Percentiles rank a stretch among this genome's conserved stretches.
phyloP scores from a whole-genome alignment of 1,140 invertebrate species.

The Neuroterus valhalla region DNA sequence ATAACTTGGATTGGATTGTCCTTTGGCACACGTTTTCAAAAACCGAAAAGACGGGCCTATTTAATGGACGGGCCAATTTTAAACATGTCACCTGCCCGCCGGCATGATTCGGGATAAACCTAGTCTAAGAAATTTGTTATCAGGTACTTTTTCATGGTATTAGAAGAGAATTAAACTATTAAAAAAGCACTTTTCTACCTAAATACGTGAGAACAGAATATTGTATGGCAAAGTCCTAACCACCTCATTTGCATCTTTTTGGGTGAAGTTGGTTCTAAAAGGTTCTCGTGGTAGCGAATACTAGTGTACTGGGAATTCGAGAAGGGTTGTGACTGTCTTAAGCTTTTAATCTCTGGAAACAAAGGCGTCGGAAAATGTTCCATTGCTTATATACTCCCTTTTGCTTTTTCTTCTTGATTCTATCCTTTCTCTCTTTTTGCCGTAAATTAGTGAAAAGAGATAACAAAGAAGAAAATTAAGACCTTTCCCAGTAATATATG shows the following conservation, averaged over 20 bases:
- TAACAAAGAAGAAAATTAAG: constrained; percentile 72
- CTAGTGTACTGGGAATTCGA: neutral
- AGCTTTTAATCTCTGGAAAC: constrained; percentile 68
- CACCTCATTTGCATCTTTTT: constrained; percentile 22
- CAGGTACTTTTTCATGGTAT: no score
- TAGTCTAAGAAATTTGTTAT: no score
- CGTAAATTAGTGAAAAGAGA: constrained; percentile 68
- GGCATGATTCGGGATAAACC: no score
- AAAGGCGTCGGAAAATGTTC: constrained; percentile 66
- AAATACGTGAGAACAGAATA: neutral
- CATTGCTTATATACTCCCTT: constrained; percentile 46
- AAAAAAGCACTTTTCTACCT: neutral
- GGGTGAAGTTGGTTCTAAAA: constrained; percentile 37
- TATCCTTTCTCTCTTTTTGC: constrained; percentile 38
- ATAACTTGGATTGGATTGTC: no score
- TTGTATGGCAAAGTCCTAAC: neutral
- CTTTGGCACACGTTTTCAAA: no score
- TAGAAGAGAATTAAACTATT: no score
- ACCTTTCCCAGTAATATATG: constrained; percentile 67
- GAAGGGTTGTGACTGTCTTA: constrained; percentile 53
- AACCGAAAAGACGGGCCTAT: no score
- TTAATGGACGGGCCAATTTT: no score
- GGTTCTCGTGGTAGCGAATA: neutral
- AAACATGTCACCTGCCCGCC: no score
- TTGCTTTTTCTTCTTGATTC: constrained; percentile 42